phyloP scores from a whole-genome alignment of 1,140 invertebrate genomes.

The Chironomus tepperi region DNA sequence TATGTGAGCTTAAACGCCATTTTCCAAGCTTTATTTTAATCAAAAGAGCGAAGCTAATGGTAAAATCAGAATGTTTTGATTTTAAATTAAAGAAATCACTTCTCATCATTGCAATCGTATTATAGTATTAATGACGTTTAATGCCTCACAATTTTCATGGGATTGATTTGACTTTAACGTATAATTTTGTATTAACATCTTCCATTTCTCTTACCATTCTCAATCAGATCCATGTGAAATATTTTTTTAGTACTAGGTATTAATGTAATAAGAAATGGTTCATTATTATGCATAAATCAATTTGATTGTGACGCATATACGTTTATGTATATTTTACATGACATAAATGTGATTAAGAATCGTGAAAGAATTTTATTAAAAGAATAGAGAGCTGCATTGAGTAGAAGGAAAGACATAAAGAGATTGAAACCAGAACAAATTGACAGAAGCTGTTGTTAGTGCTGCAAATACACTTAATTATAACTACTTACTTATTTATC shows the following conservation, averaged over 20 bases:
- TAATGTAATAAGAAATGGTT: neutral
- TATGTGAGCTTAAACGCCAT: neutral
- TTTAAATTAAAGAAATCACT: constrained; percentile 14
- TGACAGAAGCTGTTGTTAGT: neutral
- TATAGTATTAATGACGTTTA: neutral
- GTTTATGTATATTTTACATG: neutral
- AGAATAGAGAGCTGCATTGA: neutral
- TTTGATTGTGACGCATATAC: neutral
- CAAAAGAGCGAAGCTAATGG: neutral
- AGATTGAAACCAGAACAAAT: too few relatives aligned
- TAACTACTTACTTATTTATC: neutral
- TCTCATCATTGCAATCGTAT: neutral
- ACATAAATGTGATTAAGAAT: constrained; percentile 3
- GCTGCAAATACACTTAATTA: constrained; percentile 1
- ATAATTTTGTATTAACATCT: neutral
- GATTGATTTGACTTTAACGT: neutral
- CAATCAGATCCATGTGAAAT: neutral
- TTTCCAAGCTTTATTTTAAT: constrained; percentile 14
- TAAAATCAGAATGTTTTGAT: constrained; percentile 9
- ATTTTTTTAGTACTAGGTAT: neutral
- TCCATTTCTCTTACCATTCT: neutral
- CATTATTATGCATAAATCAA: neutral
- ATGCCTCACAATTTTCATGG: neutral
- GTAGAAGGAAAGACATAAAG: neutral
- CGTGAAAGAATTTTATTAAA: neutral